Conservation (phyloP, 2,797 vertebrate genomes). For the Sphaeramia orbicularis region DNA sequence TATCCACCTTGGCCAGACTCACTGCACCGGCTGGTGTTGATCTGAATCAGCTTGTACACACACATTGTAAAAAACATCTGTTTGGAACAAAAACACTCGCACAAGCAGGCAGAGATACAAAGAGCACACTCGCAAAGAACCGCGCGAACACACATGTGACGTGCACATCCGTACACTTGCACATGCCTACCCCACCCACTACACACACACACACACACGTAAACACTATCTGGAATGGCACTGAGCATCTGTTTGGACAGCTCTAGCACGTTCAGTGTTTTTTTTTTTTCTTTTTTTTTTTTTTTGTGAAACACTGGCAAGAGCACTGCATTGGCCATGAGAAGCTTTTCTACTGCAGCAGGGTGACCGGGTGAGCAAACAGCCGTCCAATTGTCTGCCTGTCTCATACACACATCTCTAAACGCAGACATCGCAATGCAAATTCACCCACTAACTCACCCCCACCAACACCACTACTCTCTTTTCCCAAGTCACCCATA, state of each 20-base stretch:
- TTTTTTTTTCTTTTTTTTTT: constrained; percentile 4
- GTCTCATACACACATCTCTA: constrained; percentile 17
- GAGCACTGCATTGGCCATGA: constrained; percentile 55
- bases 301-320: constrained; percentile 72
- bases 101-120: constrained; percentile 40
- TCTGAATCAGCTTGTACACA: constrained; percentile 62
- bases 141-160: neutral
- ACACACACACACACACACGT: constrained; percentile 16
- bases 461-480: constrained; percentile 36
- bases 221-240: constrained; percentile 69
- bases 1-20: constrained; percentile 66
- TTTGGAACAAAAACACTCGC: constrained; percentile 56
- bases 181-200: constrained; percentile 12
- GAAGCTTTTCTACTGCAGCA: constrained; percentile 64
- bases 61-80: constrained; percentile 67
- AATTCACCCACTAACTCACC: constrained; percentile 38
- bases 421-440: constrained; percentile 43
- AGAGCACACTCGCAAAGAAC: constrained; percentile 38
- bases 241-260: constrained; percentile 79
- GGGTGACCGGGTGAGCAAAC: constrained; percentile 67
- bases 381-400: constrained; percentile 57
- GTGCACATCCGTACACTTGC: constrained; percentile 12
- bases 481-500: constrained; percentile 61
- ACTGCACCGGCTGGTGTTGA: constrained; percentile 67
- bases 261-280: constrained; percentile 50